Conservation (phyloP, 2,113 vertebrate species). For the Sprattus sprattus region DNA sequence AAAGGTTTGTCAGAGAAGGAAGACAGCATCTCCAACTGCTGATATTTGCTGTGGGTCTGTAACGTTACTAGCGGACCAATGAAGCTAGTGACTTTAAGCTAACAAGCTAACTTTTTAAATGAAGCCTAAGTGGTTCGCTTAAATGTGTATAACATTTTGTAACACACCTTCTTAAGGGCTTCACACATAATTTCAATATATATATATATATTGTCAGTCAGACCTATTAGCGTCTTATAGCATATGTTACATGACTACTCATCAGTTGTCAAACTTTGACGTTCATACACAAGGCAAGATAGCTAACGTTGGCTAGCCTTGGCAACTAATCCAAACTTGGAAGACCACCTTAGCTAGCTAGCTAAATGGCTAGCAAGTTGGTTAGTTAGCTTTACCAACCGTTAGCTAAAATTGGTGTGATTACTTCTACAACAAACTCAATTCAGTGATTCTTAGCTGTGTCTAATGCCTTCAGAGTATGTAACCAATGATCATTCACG, state of each 20-base stretch:
- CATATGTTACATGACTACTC: not conserved
- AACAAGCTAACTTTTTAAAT: not conserved
- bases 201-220: not conserved
- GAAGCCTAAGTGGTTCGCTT: not conserved
- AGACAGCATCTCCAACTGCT: too few species aligned
- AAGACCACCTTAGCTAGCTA: not conserved
- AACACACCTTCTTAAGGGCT: not conserved
- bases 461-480: not conserved
- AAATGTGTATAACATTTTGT: not conserved
- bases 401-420: not conserved
- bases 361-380: not conserved
- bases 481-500: not conserved
- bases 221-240: not conserved
- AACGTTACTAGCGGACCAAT: too few species aligned
- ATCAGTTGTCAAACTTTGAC: conserved; percentile 11
- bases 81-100: too few species aligned
- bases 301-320: conserved; percentile 7
- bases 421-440: not conserved
- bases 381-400: conserved; percentile 3
- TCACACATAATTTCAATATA: not conserved
- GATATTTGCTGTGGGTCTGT: too few species aligned
- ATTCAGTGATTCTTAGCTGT: not conserved
- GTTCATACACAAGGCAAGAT: not conserved
- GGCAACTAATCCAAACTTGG: not conserved
- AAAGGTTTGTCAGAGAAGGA: too few species aligned